Conservation (phyloP, 1,140 invertebrate genomes). For the Hylaeus volcanicus region DNA sequence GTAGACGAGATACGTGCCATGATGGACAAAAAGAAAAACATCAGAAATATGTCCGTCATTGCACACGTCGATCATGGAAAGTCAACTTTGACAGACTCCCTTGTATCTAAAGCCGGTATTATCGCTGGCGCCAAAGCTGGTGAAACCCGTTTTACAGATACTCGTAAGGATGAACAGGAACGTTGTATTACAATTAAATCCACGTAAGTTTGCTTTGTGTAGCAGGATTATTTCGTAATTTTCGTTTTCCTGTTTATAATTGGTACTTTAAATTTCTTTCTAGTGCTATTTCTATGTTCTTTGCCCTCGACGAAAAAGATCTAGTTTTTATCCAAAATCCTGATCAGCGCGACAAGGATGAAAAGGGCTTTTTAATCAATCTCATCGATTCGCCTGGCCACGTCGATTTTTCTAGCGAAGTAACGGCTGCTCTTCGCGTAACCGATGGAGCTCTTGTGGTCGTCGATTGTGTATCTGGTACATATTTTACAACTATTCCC, state of each 20-base stretch:
- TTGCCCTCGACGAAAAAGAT: constrained; percentile 96
- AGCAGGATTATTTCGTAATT: background rate
- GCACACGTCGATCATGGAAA: constrained; percentile 99
- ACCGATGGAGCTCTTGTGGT: constrained; percentile 99
- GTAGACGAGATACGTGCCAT: constrained; percentile 99
- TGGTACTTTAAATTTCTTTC: constrained; percentile 19
- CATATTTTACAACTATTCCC: constrained; percentile 46
- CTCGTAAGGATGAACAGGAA: constrained; percentile 99
- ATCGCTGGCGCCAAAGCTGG: constrained; percentile 99
- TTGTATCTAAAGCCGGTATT: constrained; percentile 99
- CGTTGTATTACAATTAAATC: constrained; percentile 99
- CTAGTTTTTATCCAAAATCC: constrained; percentile 93
- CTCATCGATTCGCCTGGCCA: constrained; percentile 99
- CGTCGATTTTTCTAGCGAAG: constrained; percentile 99
- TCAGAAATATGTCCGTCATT: constrained; percentile 99
- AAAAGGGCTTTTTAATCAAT: constrained; percentile 99
- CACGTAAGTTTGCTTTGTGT: constrained; percentile 87
- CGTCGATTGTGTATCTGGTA: constrained; percentile 99
- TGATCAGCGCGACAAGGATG: constrained; percentile 93
- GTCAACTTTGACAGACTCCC: constrained; percentile 99
- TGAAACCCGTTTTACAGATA: constrained; percentile 99
- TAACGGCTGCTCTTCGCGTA: constrained; percentile 98
- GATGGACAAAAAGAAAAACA: constrained; percentile 99
- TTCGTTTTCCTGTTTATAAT: background rate
- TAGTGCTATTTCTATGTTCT: constrained; percentile 99